Evolutionary conservation across 2,113 vertebrate species (phyloP).

Genomic region (Conger conger): DNA sequence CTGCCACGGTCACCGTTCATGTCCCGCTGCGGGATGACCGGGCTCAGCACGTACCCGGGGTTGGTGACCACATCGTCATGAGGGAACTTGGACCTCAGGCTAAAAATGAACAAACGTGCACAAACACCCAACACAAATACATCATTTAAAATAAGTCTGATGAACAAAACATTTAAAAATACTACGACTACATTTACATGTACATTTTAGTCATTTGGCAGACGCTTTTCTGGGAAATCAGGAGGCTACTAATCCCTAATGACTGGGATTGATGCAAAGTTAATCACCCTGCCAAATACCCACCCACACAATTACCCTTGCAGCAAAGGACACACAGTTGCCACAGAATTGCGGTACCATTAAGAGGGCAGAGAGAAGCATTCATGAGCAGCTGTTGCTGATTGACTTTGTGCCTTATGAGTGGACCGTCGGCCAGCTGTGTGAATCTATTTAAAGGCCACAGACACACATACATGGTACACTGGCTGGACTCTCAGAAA

Average conservation of each 20-base stretch:
- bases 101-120: conserved; percentile 49
- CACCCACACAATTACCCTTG: no score
- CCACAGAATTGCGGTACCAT: neutral
- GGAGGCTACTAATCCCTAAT: no score
- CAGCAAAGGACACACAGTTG: neutral
- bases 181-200: no score
- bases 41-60: conserved; percentile 88
- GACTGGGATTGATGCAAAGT: no score
- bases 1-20: conserved; percentile 78
- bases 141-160: neutral
- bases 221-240: no score
- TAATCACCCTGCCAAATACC: no score
- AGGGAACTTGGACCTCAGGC: conserved; percentile 81
- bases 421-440: neutral
- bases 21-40: conserved; percentile 82
- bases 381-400: neutral
- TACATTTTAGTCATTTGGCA: no score
- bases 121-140: neutral
- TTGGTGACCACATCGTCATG: conserved; percentile 73
- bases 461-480: neutral
- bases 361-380: neutral
- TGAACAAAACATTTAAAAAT: no score
- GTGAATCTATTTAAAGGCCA: neutral
- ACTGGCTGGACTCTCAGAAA: neutral
- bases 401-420: neutral